These are phyloP conservation scores for Stenichneumon culpator DNA, from an alignment of 2,888 invertebrate species.

Conservation along the genomic window DNA sequence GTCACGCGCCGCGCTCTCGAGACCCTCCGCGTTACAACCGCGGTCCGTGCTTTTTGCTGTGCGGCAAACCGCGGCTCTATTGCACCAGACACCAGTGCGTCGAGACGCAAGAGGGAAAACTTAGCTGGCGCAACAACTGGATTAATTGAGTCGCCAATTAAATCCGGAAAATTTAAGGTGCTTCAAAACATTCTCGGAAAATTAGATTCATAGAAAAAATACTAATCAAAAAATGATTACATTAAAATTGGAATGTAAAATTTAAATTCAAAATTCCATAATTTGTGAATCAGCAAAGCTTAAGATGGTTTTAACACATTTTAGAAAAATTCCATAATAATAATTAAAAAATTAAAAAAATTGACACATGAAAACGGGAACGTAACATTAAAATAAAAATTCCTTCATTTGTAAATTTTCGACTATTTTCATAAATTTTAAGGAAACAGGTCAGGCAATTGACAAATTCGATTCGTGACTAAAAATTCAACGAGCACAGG, in stretches of 20 bases:
- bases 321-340: neutral
- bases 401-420: too few relatives aligned
- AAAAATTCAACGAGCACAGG: too few relatives aligned
- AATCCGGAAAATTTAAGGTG: neutral
- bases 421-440: too few relatives aligned
- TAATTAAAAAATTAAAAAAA: neutral
- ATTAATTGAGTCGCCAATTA: slow-evolving; percentile 6
- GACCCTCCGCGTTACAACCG: slow-evolving; percentile 4
- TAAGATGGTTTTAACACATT: too few relatives aligned
- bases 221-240: neutral
- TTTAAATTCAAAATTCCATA: too few relatives aligned
- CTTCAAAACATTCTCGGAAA: neutral
- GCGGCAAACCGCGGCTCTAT: neutral
- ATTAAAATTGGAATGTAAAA: too few relatives aligned
- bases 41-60: neutral
- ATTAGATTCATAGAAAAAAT: neutral
- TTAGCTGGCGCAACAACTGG: neutral
- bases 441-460: too few relatives aligned
- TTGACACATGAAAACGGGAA: neutral
- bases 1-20: slow-evolving; percentile 47
- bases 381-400: too few relatives aligned
- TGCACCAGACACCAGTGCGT: slow-evolving; percentile 14
- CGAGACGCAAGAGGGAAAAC: neutral
- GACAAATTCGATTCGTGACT: too few relatives aligned
- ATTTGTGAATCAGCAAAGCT: too few relatives aligned